Percentiles rank a stretch among this genome's conserved stretches.
Evolutionary conservation across 35 echinoderm and acorn worm species (phyloP).

Genomic region (Diadema setosum): DNA sequence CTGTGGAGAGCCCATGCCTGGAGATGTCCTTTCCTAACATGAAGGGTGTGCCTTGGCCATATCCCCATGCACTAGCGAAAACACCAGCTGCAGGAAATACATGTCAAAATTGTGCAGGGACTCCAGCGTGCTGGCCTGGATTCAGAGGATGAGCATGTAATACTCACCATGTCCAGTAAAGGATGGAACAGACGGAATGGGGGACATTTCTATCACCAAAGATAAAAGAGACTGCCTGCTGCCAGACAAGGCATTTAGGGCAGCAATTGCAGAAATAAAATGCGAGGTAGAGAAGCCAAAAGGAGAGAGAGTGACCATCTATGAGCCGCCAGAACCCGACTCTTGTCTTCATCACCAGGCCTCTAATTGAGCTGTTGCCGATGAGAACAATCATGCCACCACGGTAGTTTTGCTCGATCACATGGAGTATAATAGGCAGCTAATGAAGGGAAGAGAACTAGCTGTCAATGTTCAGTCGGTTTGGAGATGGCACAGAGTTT

Average conservation of each 20-base stretch:
- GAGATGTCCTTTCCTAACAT: too few relatives aligned
- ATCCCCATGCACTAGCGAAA: too few relatives aligned
- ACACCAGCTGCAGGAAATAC: too few relatives aligned
- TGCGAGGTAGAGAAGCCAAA: slow-evolving; percentile 9
- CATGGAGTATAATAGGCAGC: not conserved
- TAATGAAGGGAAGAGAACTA: not conserved
- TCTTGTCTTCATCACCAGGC: not conserved
- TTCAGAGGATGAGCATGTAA: not conserved
- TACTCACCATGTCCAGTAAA: slow-evolving; percentile 11
- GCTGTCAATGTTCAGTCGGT: not conserved
- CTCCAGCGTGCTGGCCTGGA: not conserved
- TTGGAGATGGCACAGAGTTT: not conserved
- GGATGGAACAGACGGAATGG: slow-evolving; percentile 39
- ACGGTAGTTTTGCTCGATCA: not conserved
- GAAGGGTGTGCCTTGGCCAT: too few relatives aligned
- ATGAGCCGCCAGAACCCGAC: not conserved
- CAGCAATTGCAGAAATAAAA: not conserved
- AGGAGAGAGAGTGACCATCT: not conserved
- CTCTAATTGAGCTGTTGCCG: slow-evolving; percentile 11
- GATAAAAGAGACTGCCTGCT: not conserved
- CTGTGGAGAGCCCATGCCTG: too few relatives aligned
- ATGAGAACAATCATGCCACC: slow-evolving; percentile 18
- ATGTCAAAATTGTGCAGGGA: too few relatives aligned
- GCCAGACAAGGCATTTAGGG: slow-evolving; percentile 47
- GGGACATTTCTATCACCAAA: not conserved